phyloP scores from a whole-genome alignment of 1,140 invertebrate genomes.

The Nephotettix cincticeps region DNA sequence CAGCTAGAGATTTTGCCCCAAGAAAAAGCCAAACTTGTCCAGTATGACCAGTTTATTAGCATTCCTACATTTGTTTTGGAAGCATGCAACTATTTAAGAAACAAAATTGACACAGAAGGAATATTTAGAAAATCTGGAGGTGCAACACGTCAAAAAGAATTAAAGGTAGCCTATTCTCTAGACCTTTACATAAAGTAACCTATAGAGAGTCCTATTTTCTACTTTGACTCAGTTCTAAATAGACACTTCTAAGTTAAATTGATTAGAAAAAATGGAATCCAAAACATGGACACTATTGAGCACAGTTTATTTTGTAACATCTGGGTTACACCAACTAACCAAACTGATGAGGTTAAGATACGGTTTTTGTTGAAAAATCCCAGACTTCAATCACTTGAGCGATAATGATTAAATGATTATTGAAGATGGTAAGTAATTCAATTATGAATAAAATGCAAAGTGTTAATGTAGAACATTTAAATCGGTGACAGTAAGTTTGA shows the following conservation, averaged over 20 bases:
- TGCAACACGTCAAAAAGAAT: conserved; percentile 72
- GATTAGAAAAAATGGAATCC: too few relatives aligned
- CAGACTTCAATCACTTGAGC: background rate
- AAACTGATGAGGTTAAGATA: too few relatives aligned
- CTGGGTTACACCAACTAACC: too few relatives aligned
- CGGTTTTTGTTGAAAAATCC: too few relatives aligned
- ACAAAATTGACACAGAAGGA: conserved; percentile 70
- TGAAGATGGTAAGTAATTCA: background rate
- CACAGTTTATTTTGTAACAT: too few relatives aligned
- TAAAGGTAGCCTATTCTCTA: conserved; percentile 64
- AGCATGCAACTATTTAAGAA: conserved; percentile 64
- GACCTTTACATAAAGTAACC: too few relatives aligned
- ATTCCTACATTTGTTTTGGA: conserved; percentile 75
- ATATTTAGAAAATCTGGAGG: conserved; percentile 85
- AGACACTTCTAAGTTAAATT: too few relatives aligned
- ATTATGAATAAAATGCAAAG: background rate
- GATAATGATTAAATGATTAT: background rate
- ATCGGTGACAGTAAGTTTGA: background rate
- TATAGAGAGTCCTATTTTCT: too few relatives aligned
- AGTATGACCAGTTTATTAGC: conserved; percentile 57
- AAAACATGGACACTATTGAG: too few relatives aligned
- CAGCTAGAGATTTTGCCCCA: conserved; percentile 57
- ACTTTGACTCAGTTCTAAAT: too few relatives aligned
- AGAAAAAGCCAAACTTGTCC: conserved; percentile 58
- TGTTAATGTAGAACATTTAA: background rate